Base-by-base conservation (phyloP, 1,140 invertebrate species). In the Caenorhabditis brenneri region DNA sequence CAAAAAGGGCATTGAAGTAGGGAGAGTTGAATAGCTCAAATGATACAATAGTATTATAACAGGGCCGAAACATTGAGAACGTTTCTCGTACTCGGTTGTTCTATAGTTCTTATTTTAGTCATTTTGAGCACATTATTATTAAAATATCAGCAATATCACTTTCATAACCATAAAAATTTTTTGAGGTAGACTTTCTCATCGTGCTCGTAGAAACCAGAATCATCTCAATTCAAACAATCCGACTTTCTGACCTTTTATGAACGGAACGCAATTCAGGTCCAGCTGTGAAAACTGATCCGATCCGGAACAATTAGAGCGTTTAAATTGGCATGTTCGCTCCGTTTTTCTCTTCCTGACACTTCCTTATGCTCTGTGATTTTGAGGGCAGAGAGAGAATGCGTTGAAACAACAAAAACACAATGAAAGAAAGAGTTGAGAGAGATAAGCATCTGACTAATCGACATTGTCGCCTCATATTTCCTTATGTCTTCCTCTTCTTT, bases 391-490 rank as follows among this genome's bases (percentile, higher is more conserved):
- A n/a, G n/a, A n/a, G n/a, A n/a, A n/a, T n/a, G 9, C 9, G 3
- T 5, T 12, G 9, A 15, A 31, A 74, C 58, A 74, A 55, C 49
- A 51, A 51, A 51, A 51, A 55, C 16, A 74, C 65, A 74, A 74
- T 74, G 33, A 74, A n/a, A n/a, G n/a, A n/a, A n/a, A 74, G 27
- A 74, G 65, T 74, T 42, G 65, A 74, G 48, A 46, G 42, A 65
- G 65, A 74, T 74, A 74, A 74, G 65, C 65, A 74, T 74, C 65
- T 74, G 65, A 74, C 65, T 74, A 74, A 74, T 74, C 65, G 65
- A 74, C 65, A 12, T 74, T 42, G 65, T 74, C 65, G 27, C 36
- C 65, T 74, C 65, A 42, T 36, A 74, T 74, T 74, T 74, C 65
- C 33, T 42, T 65, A 27, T 65, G 0, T 3, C 12, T 65, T 65